phyloP scores from a whole-genome alignment of 2,888 invertebrate species.

The Bombyx huttoni region DNA sequence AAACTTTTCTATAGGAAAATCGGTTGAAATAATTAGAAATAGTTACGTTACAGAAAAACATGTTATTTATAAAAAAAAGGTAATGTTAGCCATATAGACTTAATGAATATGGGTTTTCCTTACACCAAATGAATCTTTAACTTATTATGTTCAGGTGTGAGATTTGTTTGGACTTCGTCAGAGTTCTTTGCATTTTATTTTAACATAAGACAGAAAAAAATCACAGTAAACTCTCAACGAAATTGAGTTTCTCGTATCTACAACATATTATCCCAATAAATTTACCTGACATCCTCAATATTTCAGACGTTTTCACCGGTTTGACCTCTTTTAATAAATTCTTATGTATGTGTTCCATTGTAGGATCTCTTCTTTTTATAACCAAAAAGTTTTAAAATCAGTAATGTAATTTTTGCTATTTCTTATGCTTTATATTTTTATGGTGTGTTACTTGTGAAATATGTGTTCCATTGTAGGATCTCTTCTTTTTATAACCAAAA shows the following conservation, averaged over 20 bases:
- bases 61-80: not conserved
- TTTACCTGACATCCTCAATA: conserved; percentile 64
- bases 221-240: conserved; percentile 49
- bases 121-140: not conserved
- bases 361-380: conserved; percentile 1
- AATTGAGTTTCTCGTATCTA: conserved; percentile 47
- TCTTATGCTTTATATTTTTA: too few relatives aligned
- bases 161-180: conserved; percentile 20
- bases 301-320: conserved; percentile 63
- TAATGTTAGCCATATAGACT: not conserved
- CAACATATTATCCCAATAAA: conserved; percentile 68
- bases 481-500: not conserved
- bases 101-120: not conserved
- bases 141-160: conserved; percentile 4
- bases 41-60: not conserved
- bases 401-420: too few relatives aligned
- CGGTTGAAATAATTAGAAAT: not conserved
- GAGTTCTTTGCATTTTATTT: conserved; percentile 29
- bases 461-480: not conserved
- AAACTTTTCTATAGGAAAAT: too few relatives aligned
- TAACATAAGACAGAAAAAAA: conserved; percentile 44
- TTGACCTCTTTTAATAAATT: conserved; percentile 63
- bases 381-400: not conserved
- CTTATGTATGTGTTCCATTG: conserved; percentile 22
- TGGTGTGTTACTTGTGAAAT: too few relatives aligned